A percentile compares a stretch with the other conserved stretches of the same genome.
Evolutionary conservation across 2,888 invertebrate genomes (phyloP).

Genomic region (Ichneumoninae sp.): DNA sequence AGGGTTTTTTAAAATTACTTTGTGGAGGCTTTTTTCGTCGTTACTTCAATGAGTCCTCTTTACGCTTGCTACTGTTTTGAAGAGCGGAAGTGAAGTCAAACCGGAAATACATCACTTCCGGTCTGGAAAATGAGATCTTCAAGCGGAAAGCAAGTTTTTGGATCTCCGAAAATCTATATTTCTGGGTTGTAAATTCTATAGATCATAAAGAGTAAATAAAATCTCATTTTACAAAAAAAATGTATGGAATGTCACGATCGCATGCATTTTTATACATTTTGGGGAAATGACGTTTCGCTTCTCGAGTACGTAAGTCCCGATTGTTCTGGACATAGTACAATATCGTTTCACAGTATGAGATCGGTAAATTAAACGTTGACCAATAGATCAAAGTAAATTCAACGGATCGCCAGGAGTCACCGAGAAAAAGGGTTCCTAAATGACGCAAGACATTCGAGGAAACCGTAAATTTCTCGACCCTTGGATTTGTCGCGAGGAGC

Average conservation of each 20-base stretch:
- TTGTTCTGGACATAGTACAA: constrained; percentile 3
- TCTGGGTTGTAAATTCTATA: too few relatives aligned
- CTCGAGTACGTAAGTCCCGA: not conserved
- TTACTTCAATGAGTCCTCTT: not conserved
- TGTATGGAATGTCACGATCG: too few relatives aligned
- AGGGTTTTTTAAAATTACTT: constrained; percentile 36
- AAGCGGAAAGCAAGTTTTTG: too few relatives aligned
- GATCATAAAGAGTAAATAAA: too few relatives aligned
- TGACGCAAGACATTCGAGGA: constrained; percentile 75
- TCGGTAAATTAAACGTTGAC: constrained; percentile 4
- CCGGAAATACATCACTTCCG: too few relatives aligned
- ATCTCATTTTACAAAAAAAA: not conserved
- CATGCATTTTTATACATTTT: not conserved
- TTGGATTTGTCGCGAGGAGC: constrained; percentile 78
- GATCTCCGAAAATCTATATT: too few relatives aligned
- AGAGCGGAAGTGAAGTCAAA: not conserved
- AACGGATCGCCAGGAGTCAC: not conserved
- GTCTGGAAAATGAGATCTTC: too few relatives aligned
- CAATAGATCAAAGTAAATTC: constrained; percentile 18
- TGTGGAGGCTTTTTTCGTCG: constrained; percentile 22
- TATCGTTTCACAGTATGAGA: not conserved
- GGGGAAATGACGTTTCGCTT: not conserved
- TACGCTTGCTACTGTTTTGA: constrained; percentile 36
- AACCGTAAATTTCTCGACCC: constrained; percentile 78
- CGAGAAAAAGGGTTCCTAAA: constrained; percentile 54